Base-by-base conservation (phyloP, 2,113 vertebrate species). In the Misgurnus anguillicaudatus region DNA sequence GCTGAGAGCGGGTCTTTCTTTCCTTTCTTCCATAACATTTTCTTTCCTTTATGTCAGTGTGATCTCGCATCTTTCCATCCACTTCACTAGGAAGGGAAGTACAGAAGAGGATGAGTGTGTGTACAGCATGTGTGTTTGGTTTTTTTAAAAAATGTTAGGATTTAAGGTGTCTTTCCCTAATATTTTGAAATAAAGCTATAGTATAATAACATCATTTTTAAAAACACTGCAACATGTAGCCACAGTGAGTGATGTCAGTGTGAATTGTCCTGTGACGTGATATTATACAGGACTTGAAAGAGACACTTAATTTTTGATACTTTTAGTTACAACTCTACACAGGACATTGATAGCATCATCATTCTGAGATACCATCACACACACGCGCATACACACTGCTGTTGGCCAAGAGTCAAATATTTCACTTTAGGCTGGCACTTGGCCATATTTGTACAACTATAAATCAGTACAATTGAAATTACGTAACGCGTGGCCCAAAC, bases 391-490 rank as follows among this genome's bases (percentile, higher is more conserved):
- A 45, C 13, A 17, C 63, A 62, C 63, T 57, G 48, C 31, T 76
- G 82, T 84, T 80, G 80, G 87, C 64, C 74, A 69, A 62, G 16
- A 80, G 72, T 88, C 84, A 83, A 82, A 83, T 88, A 84, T 86
- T 86, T 83, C 64, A 70, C 73, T 79, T 75, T 45, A 72, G 5
- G 64, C 72, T 88, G 88, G 89, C 89, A 62, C 3, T 24, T 38
- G 65, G 86, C 88, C 90, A 91, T 83, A 86, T 89, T 80, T 83
- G 67, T 73, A 79, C 61, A 65, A 85, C 38, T 61, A 88, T 89
- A 84, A 89, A 91, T 90, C 89, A 89, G 90, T 91, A 85, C 82
- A 77, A 78, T 11, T 48, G 81, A 85, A 88, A 89, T 91, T 86
- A 91, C 85, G 87, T 89, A 90, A 91, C 2, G 6, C 72, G 47